These are phyloP conservation scores for Cephus pulcher DNA, from an alignment of 2,888 invertebrate genomes.

Conservation along the genomic window DNA sequence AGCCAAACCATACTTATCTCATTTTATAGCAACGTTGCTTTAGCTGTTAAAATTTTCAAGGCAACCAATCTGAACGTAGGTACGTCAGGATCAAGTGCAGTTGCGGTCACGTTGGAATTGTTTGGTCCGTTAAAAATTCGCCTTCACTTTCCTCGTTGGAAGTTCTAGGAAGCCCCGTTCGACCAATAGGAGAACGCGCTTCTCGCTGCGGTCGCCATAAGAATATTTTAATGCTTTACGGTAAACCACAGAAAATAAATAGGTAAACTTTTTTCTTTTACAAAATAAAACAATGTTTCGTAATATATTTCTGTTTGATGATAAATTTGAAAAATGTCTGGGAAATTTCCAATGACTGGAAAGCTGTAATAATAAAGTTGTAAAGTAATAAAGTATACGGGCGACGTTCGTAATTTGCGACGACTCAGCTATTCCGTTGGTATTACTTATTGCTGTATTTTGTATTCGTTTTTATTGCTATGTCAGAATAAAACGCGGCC, in stretches of 20 bases:
- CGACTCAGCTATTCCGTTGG: not conserved
- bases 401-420: not conserved
- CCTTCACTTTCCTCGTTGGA: not conserved
- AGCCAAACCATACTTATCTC: not conserved
- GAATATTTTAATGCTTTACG: not conserved
- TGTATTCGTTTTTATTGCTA: not conserved
- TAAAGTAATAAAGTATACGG: no score
- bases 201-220: not conserved
- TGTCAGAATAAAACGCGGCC: not conserved
- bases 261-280: not conserved
- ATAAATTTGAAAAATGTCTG: not conserved
- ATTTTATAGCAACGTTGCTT: not conserved
- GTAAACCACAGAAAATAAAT: not conserved
- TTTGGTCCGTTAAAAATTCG: not conserved
- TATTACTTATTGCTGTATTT: not conserved
- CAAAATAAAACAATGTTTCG: not conserved
- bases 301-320: not conserved
- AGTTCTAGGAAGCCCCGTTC: not conserved
- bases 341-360: not conserved
- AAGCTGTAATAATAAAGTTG: not conserved
- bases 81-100: not conserved
- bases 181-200: no score
- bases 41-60: not conserved
- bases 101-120: not conserved
- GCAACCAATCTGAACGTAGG: not conserved